Percentiles rank a stretch among this genome's conserved stretches.
Evolutionary conservation across 2,113 vertebrate genomes (phyloP).

Genomic region (Damaliscus lunatus): DNA sequence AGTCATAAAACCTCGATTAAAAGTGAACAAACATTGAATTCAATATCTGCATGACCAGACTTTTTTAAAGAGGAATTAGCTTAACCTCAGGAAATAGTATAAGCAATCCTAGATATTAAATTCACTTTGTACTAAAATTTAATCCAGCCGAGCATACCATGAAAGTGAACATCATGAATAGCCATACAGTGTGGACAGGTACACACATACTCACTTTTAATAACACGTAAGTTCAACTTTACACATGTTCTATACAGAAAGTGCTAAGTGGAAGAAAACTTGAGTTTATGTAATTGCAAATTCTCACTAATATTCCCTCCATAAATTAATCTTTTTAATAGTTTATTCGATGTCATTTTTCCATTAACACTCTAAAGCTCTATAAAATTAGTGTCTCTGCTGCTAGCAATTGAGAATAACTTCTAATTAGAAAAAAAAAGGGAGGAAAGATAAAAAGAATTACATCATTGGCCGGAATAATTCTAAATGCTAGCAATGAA

Average conservation of each 20-base stretch:
- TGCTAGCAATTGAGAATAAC: not conserved
- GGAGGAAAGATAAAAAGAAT: not conserved
- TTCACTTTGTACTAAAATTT: conserved; percentile 33
- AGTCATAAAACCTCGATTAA: conserved; percentile 51
- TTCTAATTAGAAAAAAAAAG: not conserved
- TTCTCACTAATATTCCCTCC: not conserved
- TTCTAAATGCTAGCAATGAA: not conserved
- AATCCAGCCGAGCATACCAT: not conserved
- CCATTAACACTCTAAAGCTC: not conserved
- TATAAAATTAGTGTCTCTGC: not conserved
- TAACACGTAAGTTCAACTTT: not conserved
- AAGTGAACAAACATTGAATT: conserved; percentile 57
- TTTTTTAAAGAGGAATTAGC: not conserved
- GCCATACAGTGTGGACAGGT: not conserved
- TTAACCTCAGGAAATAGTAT: conserved; percentile 30
- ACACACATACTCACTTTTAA: conserved; percentile 5
- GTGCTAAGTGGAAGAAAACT: not conserved
- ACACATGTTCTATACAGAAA: not conserved
- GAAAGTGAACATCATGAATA: not conserved
- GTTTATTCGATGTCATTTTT: not conserved
- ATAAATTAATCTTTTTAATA: not conserved
- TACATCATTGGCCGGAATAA: not conserved
- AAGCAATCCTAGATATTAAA: conserved; percentile 39
- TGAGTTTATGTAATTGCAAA: not conserved
- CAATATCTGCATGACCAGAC: not conserved